These are phyloP conservation scores for Petaurus breviceps DNA, from an alignment of 2,113 vertebrate species.

Conservation along the genomic window DNA sequence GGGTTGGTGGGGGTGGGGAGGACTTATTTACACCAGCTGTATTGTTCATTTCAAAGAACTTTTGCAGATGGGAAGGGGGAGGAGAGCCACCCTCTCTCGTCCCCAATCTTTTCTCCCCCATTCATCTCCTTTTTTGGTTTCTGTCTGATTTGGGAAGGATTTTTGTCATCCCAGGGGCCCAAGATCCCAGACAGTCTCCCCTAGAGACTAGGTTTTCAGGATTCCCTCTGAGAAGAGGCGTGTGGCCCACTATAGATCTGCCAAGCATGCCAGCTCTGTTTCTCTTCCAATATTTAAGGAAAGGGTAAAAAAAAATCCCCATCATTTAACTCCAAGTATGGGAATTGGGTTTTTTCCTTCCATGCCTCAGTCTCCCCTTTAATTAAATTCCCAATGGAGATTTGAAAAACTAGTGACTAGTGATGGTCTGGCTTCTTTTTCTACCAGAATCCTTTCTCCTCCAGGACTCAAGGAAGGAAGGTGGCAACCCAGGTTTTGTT, in stretches of 20 bases:
- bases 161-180: not conserved
- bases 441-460: conserved; percentile 78
- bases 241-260: not conserved
- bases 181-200: not conserved
- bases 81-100: not conserved
- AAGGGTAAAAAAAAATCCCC: fast-evolving
- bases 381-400: conserved; percentile 42
- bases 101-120: not conserved
- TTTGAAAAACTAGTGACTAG: conserved; percentile 66
- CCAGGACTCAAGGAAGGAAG: conserved; percentile 82
- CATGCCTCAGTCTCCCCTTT: conserved; percentile 48
- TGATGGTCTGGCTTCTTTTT: conserved; percentile 62
- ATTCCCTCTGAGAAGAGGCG: not conserved
- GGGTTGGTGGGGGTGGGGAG: not conserved
- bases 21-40: not conserved
- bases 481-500: conserved; percentile 71
- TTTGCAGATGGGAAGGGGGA: conserved; percentile 1
- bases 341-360: conserved; percentile 13
- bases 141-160: not conserved
- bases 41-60: conserved; percentile 62
- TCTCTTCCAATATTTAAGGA: not conserved
- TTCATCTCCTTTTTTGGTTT: not conserved
- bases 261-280: fast-evolving
- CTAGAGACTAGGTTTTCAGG: not conserved
- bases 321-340: not conserved